Percentiles rank a stretch among this genome's conserved stretches.
phyloP scores from a whole-genome alignment of 2,888 invertebrate genomes.

The Chrysomela aeneicollis region DNA sequence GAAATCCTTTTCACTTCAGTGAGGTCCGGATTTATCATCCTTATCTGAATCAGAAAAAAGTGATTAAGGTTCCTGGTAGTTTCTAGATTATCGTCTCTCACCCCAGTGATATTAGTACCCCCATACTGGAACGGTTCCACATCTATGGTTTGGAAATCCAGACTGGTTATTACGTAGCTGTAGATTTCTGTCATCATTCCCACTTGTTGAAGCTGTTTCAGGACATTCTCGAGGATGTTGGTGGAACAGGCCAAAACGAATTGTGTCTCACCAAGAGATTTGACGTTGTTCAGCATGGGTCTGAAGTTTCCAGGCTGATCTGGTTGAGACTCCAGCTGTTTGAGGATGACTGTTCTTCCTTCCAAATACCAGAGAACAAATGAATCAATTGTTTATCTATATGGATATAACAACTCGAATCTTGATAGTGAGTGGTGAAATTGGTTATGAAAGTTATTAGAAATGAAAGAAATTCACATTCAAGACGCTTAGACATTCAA shows the following conservation, averaged over 20 bases:
- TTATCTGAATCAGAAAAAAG: slow-evolving; percentile 54
- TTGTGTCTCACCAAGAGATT: slow-evolving; percentile 60
- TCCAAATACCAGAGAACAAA: too few species aligned
- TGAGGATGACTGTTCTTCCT: slow-evolving; percentile 63
- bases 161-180: slow-evolving; percentile 66
- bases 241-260: slow-evolving; percentile 65
- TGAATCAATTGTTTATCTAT: too few species aligned
- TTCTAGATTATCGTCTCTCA: slow-evolving; percentile 37
- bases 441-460: too few species aligned
- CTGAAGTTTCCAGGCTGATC: slow-evolving; percentile 43
- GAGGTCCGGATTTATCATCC: slow-evolving; percentile 70
- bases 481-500: too few species aligned
- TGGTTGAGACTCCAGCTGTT: slow-evolving; percentile 64
- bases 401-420: too few species aligned
- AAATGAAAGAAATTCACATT: too few species aligned
- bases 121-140: slow-evolving; percentile 66
- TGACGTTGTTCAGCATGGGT: slow-evolving; percentile 60
- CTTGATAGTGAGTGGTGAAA: too few species aligned
- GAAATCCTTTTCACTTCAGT: slow-evolving; percentile 56
- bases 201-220: slow-evolving; percentile 68
- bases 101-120: slow-evolving; percentile 69
- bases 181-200: slow-evolving; percentile 67
- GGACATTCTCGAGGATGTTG: slow-evolving; percentile 60
- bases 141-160: slow-evolving; percentile 68
- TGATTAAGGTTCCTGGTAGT: not conserved